Conservation (phyloP, 2,113 vertebrate species). For the Reinhardtius hippoglossoides region DNA sequence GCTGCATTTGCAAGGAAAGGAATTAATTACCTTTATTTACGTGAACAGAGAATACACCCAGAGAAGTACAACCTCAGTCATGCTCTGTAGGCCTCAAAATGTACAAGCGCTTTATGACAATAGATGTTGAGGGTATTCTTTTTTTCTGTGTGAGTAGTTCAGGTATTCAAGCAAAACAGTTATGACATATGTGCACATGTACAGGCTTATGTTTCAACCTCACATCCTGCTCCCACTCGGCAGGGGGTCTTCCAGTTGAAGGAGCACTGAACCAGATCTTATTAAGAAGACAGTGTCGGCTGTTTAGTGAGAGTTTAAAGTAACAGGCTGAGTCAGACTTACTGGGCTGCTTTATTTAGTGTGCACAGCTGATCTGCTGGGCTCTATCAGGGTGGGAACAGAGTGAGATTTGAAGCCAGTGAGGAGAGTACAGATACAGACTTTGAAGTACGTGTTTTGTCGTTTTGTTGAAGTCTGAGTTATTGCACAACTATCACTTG, state of each 20-base stretch:
- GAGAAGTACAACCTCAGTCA: background rate
- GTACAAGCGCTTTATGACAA: background rate
- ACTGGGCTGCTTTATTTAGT: background rate
- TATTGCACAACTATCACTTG: constrained; percentile 54
- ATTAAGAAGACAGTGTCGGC: constrained; percentile 31
- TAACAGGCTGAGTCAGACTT: constrained; percentile 5
- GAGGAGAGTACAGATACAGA: constrained; percentile 18
- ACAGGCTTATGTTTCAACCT: background rate
- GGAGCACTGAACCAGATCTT: constrained; percentile 43
- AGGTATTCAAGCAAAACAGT: background rate
- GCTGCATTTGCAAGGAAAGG: background rate
- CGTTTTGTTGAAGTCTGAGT: constrained; percentile 5
- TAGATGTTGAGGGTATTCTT: background rate
- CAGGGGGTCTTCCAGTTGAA: constrained; percentile 32
- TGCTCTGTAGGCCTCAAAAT: background rate
- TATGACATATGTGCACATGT: background rate
- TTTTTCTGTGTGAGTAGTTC: background rate
- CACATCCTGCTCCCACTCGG: constrained; percentile 19
- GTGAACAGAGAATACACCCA: background rate
- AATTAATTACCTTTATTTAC: background rate
- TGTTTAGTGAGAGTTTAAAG: constrained; percentile 14
- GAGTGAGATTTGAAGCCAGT: background rate
- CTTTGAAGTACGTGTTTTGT: constrained; percentile 25
- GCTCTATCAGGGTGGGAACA: background rate
- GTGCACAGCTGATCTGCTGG: constrained; percentile 9